Base-by-base conservation (phyloP, 2,888 invertebrate genomes). In the Xanthorhoe spadicearia region DNA sequence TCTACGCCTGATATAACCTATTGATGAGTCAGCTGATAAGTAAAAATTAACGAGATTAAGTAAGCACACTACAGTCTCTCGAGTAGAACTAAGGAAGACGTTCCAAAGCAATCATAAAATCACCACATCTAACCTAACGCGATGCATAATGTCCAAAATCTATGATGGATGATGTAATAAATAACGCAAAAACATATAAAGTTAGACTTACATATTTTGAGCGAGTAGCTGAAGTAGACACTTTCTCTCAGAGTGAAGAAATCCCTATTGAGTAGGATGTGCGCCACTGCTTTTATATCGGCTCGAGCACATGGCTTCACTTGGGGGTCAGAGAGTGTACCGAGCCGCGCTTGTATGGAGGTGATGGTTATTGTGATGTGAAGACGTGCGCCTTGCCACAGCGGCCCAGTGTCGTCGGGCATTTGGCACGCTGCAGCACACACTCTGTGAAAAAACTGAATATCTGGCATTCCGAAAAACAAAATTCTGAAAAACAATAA, bases 401-500 rank as follows among this genome's bases (percentile, higher is more conserved):
- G 71, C 0, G 82, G 74, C 0, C 86, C 86, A 0, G 64, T 50
- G 48, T 87, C 84, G 0, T 77, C 72, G 0, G 86, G 87, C 75
- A 91, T 72, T 62, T 92, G 91, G 43, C 87, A 86, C 0, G 90
- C 92, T 0, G 92, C 92, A 1, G 86, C 81, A 61, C 90, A 92
- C 1, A 92, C 90, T 63, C 92, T 92, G 77, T 5, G 57, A 53
- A 18, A 4, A 43, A 43, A 2, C 10, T 43, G 9, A 10, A 43
- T 23, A 3, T 13, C 38, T 43, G 38, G 13, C 13, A 43, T 43
- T 3, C 13, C 13, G 10, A 43, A 10, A 43, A 43, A 43, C 10
- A 2, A 43, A 13, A 10, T 43, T 1, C 0, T 13, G 13, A 4
- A 43, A 13, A 43, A 43, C 13, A 10, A 1, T 38, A 38, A 0